A percentile compares a stretch with the other conserved stretches of the same genome.
phyloP scores from a whole-genome alignment of 2,113 vertebrate species.

The Cryptotis parvus region DNA sequence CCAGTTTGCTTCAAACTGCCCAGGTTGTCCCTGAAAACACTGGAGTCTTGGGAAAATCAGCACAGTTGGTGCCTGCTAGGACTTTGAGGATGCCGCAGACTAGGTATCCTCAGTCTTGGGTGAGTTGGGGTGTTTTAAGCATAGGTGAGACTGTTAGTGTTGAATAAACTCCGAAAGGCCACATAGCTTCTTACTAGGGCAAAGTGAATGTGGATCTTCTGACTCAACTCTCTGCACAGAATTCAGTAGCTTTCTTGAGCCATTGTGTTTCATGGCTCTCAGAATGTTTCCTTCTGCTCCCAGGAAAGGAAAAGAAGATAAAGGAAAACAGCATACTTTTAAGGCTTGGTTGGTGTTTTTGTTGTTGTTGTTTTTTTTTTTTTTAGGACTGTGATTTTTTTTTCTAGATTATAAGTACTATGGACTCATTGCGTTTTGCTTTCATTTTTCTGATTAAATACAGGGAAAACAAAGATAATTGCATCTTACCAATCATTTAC shows the following conservation, averaged over 20 bases:
- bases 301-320: not conserved
- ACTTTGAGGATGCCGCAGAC: not conserved
- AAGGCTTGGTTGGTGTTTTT: too few species aligned
- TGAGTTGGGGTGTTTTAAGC: not conserved
- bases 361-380: too few species aligned
- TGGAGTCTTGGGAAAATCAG: not conserved
- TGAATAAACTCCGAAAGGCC: not conserved
- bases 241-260: not conserved
- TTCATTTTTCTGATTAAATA: constrained; percentile 49
- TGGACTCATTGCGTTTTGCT: not conserved
- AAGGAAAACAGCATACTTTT: not conserved
- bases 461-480: not conserved
- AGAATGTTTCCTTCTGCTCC: not conserved
- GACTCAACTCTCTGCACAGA: not conserved
- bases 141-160: not conserved
- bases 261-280: not conserved
- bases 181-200: not conserved
- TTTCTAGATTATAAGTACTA: not conserved
- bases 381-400: not conserved
- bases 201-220: not conserved
- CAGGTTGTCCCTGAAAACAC: not conserved
- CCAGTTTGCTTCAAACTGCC: not conserved
- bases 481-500: not conserved
- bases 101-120: not conserved
- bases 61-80: not conserved